A percentile compares a stretch with the other conserved stretches of the same genome.
phyloP scores from a whole-genome alignment of 2,113 vertebrate genomes.

The Epinephelus lanceolatus region DNA sequence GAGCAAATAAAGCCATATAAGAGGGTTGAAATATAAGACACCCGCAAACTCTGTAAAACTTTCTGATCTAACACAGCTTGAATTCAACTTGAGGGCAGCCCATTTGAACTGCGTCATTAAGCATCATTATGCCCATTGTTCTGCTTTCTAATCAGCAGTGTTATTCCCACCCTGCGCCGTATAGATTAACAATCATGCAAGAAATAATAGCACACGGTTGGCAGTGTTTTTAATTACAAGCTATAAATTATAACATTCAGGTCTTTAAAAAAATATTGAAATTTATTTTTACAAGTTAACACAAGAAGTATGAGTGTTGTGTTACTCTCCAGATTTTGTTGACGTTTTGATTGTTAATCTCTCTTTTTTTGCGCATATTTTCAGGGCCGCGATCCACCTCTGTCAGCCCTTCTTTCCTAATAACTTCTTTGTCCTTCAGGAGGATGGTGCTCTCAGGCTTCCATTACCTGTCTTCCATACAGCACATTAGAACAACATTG shows the following conservation, averaged over 20 bases:
- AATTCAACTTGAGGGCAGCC: conserved; percentile 71
- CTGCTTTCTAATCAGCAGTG: conserved; percentile 55
- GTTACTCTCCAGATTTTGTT: background rate
- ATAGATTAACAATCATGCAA: conserved; percentile 24
- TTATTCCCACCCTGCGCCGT: conserved; percentile 24
- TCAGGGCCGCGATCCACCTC: background rate
- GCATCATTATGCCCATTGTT: conserved; percentile 58
- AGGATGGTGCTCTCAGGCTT: conserved; percentile 33
- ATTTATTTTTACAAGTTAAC: background rate
- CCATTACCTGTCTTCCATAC: conserved; percentile 61
- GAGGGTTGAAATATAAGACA: conserved; percentile 79
- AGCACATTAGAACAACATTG: conserved; percentile 64
- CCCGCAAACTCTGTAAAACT: conserved; percentile 76
- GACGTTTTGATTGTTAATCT: background rate
- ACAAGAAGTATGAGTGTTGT: background rate
- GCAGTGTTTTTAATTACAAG: conserved; percentile 24
- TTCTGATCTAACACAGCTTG: conserved; percentile 70
- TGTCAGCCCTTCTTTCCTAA: conserved; percentile 22
- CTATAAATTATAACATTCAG: background rate
- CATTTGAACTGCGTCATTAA: conserved; percentile 70
- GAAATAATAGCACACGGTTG: conserved; percentile 20
- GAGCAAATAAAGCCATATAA: conserved; percentile 82
- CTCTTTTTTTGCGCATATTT: background rate
- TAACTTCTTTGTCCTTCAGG: conserved; percentile 58
- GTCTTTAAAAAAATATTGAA: background rate